Conservation (phyloP, 2,797 vertebrate genomes). For the Lutjanus campechanus region DNA sequence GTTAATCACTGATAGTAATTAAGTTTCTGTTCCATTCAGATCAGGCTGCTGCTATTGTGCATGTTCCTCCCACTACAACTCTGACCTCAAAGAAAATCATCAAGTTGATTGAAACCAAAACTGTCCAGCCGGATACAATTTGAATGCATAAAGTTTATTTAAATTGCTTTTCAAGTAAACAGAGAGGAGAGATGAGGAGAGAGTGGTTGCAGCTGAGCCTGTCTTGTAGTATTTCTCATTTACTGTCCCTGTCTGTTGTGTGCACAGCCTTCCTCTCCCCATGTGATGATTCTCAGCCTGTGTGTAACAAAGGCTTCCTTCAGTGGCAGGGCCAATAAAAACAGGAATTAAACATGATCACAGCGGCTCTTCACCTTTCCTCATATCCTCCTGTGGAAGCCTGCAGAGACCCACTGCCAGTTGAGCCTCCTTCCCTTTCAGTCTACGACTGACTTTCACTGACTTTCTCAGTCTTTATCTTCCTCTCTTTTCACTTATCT, state of each 20-base stretch:
- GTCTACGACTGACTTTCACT: conserved; percentile 10
- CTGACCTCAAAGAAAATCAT: not conserved
- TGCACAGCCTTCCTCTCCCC: conserved; percentile 54
- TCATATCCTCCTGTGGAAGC: conserved; percentile 28
- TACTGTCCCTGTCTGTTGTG: conserved; percentile 59
- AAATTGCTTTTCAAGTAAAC: conserved; percentile 31
- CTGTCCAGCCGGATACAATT: not conserved
- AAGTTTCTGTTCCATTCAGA: no score
- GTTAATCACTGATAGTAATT: no score
- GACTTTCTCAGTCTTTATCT: conserved; percentile 34
- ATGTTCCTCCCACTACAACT: not conserved
- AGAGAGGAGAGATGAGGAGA: conserved; percentile 4
- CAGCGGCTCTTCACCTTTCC: conserved; percentile 54
- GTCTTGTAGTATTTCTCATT: conserved; percentile 59
- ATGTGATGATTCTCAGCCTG: conserved; percentile 33
- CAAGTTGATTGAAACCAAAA: not conserved
- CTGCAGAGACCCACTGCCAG: not conserved
- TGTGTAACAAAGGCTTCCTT: conserved; percentile 67
- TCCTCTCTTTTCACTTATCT: conserved; percentile 41
- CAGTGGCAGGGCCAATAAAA: conserved; percentile 61
- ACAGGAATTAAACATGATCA: conserved; percentile 67
- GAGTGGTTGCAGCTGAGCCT: conserved; percentile 19
- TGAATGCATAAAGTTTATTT: not conserved
- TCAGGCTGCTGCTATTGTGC: no score
- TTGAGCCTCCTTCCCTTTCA: not conserved